Evolutionary conservation across 2,797 vertebrate genomes (phyloP), one percentile per base, ranked within the genome.

Genomic region (Pangasius sanitwongsei): DNA sequence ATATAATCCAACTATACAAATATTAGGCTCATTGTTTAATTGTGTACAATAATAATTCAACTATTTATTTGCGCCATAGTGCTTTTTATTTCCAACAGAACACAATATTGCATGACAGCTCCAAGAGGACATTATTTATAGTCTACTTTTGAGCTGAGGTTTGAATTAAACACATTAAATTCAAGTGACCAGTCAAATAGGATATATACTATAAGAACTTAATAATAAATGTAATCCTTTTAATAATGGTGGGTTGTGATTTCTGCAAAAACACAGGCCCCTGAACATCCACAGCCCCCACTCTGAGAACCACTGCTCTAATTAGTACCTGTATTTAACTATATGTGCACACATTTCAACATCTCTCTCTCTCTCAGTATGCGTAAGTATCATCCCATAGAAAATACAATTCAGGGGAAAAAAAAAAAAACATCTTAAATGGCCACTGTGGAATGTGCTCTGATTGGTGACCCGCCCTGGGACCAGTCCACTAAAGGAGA

Each of bases 401-500:
- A 89, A 89, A 78, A 80, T 48, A 44, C 67, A 72, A 50, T 78
- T 88, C 18, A 25, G n/a, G 12, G 23, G 41, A 3, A 3, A 5
- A 34, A 48, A 23, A 23, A 82, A 23, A 13, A 34, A 12, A n/a
- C 41, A 65, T 86, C 65, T 75, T 53, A 69, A 89, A 90, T 55
- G 34, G 86, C 31, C 57, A 55, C 53, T 50, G 74, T 75, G 88
- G 70, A 90, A 90, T 80, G 86, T 31, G 6, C 16, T 77, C 77
- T 41, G 75, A 57, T 25, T 67, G 77, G 59, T 78, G 86, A 53
- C 67, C 77, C 88, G 31, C 31, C 86, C 59, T 57, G 41, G 72
- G 82, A 85, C 82, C 59, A 57, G 74, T 74, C 34, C 48, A 34
- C 72, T 86, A 69, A 70, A 84, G 86, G 86, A 86, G 87, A 85